Base-by-base conservation (phyloP, 2,888 invertebrate genomes). In the Amaurobius ferox region DNA sequence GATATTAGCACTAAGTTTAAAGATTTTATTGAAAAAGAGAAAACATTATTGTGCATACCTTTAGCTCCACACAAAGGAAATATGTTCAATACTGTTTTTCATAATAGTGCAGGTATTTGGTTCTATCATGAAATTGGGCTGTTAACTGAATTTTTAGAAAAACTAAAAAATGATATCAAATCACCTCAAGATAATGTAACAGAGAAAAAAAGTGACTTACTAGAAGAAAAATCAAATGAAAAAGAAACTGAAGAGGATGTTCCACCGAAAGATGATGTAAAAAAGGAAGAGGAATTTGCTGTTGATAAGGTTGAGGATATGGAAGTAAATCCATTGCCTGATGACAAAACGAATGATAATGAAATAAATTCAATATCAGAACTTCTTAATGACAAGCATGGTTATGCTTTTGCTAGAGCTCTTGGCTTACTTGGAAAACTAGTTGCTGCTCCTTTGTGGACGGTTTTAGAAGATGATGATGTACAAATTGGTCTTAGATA, bases 81-180 rank as follows among this genome's bases (percentile, higher is more conserved):
- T 66, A 66, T 86, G 2, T 86, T 86, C 28, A 86, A 86, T 71
- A 29, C 70, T 16, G 66, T 86, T 62, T 86, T 86, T 19, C 86
- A 86, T 48, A 86, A 86, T 26, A 86, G 76, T 79, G 86, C 86
- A 19, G 86, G 86, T 16, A 62, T 86, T 26, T 86, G 86, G 86
- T 86, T 86, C 48, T 86, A 79, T 48, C 79, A 79, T 74, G 86
- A 86, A 86, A 76, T 71, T 35, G 79, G 79, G 2, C 28, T 86
- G 26, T 26, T 79, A 19, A 40, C 28, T 23, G 86, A 86, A 32
- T 86, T 86, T 71, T 48, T 76, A 64, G 74, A 76, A 28, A 79
- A 71, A 66, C 30, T 71, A 55, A 79, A 79, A 44, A 61, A 79
- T 19, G 35, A 66, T 35, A 19, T 9, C 13, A 35, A 23, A 32